Evolutionary conservation across 1,140 invertebrate genomes (phyloP), one percentile per base, ranked within the genome.

Genomic region (Caerostris extrusa): DNA sequence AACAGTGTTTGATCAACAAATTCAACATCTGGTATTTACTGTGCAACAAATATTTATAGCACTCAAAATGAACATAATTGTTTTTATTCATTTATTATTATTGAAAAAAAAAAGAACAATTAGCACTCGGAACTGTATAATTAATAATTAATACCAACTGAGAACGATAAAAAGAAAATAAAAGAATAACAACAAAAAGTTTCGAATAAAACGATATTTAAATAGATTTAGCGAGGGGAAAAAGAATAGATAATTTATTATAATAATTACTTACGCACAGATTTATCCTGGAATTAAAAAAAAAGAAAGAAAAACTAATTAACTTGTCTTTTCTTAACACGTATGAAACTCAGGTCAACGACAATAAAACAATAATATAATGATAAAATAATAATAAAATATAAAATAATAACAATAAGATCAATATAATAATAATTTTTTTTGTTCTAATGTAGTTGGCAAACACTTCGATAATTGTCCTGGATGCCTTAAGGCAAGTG

Each of bases 211-310:
- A 77, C 50, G 69, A 77, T 77, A 77, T 77, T 53, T 77, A 34
- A 34, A 77, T 8, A 77, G 8, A 77, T 77, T 53, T 77, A 7
- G 69, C 50, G 34, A 4, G 69, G n/a, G n/a, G n/a, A n/a, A 77
- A 50, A 4, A 77, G 69, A 77, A 77, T 77, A 34, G 69, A 77
- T 77, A 77, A 77, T 77, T 77, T 77, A 77, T 77, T 77, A 77
- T 50, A 77, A 77, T 77, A 77, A 77, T 77, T 77, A 77, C 69
- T 77, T 77, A 53, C 8, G 19, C 34, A 34, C 69, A 77, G 69
- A 77, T 77, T 77, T 50, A 77, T 34, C 34, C 69, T 10, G 10
- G 8, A 77, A 77, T 3, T 50, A 34, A 34, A 77, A 14, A 61
- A 61, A 3, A 14, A 14, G 60, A 12, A 53, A 53, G 19, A 71